Percentiles rank a stretch among this genome's conserved stretches.
These are phyloP conservation scores for Pelecanus crispus DNA, from an alignment of 2,113 vertebrate species.

Conservation along the genomic window DNA sequence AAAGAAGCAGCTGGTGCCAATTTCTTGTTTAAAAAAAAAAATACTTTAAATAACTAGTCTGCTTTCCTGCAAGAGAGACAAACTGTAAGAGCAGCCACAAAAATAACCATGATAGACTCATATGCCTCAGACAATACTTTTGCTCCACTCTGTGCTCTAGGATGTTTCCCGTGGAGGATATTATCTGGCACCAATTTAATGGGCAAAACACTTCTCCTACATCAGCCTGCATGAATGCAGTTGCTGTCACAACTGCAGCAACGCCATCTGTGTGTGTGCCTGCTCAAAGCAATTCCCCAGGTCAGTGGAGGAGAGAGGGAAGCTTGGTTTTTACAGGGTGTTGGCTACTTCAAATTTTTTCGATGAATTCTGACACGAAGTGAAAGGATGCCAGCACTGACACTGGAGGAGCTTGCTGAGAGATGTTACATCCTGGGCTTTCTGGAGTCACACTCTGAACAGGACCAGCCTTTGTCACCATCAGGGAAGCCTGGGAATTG, in stretches of 20 bases:
- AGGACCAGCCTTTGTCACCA: neutral
- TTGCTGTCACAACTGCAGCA: neutral
- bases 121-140: slow-evolving; percentile 23
- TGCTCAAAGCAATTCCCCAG: neutral
- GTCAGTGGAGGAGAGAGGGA: neutral
- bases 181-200: neutral
- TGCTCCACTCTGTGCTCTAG: neutral
- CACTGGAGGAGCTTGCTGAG: neutral
- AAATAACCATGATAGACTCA: slow-evolving; percentile 44
- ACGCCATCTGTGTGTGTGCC: neutral
- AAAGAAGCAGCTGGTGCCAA: slow-evolving; percentile 52
- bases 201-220: neutral
- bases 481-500: neutral
- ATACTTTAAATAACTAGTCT: slow-evolving; percentile 58
- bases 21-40: slow-evolving; percentile 6
- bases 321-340: neutral
- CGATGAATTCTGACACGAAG: neutral
- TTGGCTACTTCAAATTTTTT: neutral
- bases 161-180: neutral
- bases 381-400: neutral
- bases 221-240: neutral
- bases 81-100: slow-evolving; percentile 27
- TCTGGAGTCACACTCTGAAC: neutral
- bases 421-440: neutral
- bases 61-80: slow-evolving; percentile 22